Evolutionary conservation across 2,113 vertebrate genomes (phyloP), one percentile per base, ranked within the genome.

Genomic region (Nyctibius bracteatus): DNA sequence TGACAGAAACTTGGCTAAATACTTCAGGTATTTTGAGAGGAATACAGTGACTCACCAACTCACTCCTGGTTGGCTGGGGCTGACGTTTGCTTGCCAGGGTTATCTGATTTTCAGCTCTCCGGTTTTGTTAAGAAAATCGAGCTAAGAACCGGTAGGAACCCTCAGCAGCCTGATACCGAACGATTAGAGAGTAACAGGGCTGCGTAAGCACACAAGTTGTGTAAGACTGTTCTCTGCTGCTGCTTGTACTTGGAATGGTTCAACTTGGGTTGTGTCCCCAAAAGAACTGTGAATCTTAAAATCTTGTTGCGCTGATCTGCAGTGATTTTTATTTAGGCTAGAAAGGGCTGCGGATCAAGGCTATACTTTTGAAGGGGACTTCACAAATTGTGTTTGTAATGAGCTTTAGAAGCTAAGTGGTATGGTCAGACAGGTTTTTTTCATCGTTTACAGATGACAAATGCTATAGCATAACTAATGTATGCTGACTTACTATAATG

Each of bases 131-230:
- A 12, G 55, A n/a, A 31, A 35, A 6, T 1, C 8, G 1, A 21
- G 23, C 14, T 6, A 4, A 41, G 66, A 9, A 11, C 1, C 54
- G 6, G 17, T 4, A 10, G 8, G 51, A 41, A 5, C 33, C n/a
- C 66, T 12, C 8, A 1, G 12, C 33, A 5, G 77, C 5, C 5
- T 3, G 31, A 0, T 5, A 6, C 3, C 22, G 30, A 8, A 4
- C 2, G 1, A 23, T 10, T 6, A 3, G 57, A 17, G 37, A 30
- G 31, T 3, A 39, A 8, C 44, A 2, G 78, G 78, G 58, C 81
- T 41, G 41, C 2, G 21, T 16, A 12, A 44, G 67, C 31, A 7
- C 13, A 6, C 8, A 6, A 13, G 12, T 9, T 35, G 21, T 12
- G 0, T 5, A 8, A 28, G 37, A 33, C 39, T 27, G 3, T 28